These are phyloP conservation scores for Pseudomyrmex cubaensis DNA, from an alignment of 1,140 invertebrate species.

Conservation along the genomic window DNA sequence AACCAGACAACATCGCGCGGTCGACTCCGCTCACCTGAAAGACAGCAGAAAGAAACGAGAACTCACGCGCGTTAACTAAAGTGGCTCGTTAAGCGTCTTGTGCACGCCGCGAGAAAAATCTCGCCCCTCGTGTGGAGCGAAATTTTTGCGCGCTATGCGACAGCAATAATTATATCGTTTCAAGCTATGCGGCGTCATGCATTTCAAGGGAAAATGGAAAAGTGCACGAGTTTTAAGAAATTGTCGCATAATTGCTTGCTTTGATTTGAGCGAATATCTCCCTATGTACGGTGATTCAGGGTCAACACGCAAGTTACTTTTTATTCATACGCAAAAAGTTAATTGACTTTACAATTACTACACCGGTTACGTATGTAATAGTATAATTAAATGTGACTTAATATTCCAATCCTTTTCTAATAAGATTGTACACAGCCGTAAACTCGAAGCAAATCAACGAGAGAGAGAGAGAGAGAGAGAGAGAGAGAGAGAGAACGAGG, in stretches of 20 bases:
- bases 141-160: background rate
- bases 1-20: constrained; percentile 38
- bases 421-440: constrained; percentile 38
- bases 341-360: constrained; percentile 1
- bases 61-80: constrained; percentile 57
- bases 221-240: background rate
- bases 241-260: background rate
- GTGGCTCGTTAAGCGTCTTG: constrained; percentile 54
- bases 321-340: background rate
- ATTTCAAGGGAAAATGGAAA: constrained; percentile 6
- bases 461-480: background rate
- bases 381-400: constrained; percentile 25
- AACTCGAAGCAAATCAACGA: background rate
- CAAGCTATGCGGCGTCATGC: background rate
- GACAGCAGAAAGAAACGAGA: constrained; percentile 35
- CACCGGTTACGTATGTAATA: constrained; percentile 1
- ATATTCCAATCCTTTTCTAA: constrained; percentile 54
- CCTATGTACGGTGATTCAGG: background rate
- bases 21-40: constrained; percentile 25
- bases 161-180: no score
- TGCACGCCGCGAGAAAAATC: constrained; percentile 46
- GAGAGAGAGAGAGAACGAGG: background rate
- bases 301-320: no score
- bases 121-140: constrained; percentile 33
- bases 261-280: background rate